phyloP scores from a whole-genome alignment of 2,797 vertebrate genomes.

The Oryzias sinensis region DNA sequence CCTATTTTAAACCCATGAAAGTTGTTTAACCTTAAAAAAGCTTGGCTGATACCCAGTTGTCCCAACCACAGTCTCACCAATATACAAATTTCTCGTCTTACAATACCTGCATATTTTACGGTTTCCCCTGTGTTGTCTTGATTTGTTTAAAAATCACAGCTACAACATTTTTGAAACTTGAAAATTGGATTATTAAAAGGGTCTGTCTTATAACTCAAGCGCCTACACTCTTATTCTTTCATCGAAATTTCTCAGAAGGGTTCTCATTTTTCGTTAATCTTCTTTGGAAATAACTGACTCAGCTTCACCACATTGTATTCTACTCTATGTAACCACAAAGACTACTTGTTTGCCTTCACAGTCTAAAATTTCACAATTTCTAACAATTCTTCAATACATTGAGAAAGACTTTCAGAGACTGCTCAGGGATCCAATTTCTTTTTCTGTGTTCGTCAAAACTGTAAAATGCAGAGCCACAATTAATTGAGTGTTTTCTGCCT shows the following conservation, averaged over 20 bases:
- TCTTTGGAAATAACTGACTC: neutral
- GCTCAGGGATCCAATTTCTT: constrained; percentile 33
- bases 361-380: constrained; percentile 20
- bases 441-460: constrained; percentile 30
- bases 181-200: no score
- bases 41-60: constrained; percentile 28
- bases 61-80: neutral
- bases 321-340: constrained; percentile 9
- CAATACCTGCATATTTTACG: neutral
- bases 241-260: neutral
- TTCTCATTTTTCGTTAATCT: neutral
- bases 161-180: neutral
- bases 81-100: neutral
- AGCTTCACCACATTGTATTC: constrained; percentile 1
- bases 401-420: constrained; percentile 28
- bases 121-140: neutral
- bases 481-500: constrained; percentile 34
- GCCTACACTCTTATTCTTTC: no score
- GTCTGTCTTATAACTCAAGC: no score
- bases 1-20: constrained; percentile 52
- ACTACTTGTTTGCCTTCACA: constrained; percentile 6
- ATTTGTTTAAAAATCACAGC: neutral
- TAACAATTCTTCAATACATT: constrained; percentile 21
- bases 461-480: constrained; percentile 41
- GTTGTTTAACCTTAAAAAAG: constrained; percentile 29